Evolutionary conservation across 2,797 vertebrate genomes (phyloP), one percentile per base, ranked within the genome.

Genomic region (Lepus oiostolus): DNA sequence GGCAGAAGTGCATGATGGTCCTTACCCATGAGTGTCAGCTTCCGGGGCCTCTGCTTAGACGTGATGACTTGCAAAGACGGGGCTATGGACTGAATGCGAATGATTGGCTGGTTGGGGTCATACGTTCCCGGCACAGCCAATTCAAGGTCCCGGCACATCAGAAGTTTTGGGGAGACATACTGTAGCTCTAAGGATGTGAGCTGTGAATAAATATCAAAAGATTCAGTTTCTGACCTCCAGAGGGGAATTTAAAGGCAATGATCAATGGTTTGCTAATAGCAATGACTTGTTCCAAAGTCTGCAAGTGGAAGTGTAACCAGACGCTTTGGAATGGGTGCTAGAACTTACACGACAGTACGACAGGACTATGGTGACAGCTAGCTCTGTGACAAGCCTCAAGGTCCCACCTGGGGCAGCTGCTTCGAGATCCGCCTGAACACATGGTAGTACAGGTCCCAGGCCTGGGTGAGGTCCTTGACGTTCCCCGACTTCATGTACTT

Each of bases 401-500:
- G 26, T 16, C 97, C 67, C 22, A 99, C 99, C 99, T 99, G 99
- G 24, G 99, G 99, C 95, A 99, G 98, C 98, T 99, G 99, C 97
- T 99, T 99, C 82, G 99, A 99, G 97, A 99, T 99, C 8, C 99
- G 98, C 92, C 99, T 98, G 98, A 99, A 99, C 32, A 99, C 99
- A 0, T 99, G 99, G 93, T 99, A 99, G 96, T 99, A 99, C 85
- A 99, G 99, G 95, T 99, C 99, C 99, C 99, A 99, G 86, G 99
- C 99, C 97, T 99, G 99, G 0, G 99, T 99, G 90, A 99, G 98
- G 97, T 99, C 99, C 97, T 99, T 99, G 70, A 99, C 99, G 0
- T 99, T 99, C 72, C 99, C 99, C 0, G 99, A 99, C 63, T 99
- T 99, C 99, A 99, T 99, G 97, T 99, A 99, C 97, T 99, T 99